Evolutionary conservation across 2,113 vertebrate species (phyloP).

Genomic region (Acanthochromis polyacanthus): DNA sequence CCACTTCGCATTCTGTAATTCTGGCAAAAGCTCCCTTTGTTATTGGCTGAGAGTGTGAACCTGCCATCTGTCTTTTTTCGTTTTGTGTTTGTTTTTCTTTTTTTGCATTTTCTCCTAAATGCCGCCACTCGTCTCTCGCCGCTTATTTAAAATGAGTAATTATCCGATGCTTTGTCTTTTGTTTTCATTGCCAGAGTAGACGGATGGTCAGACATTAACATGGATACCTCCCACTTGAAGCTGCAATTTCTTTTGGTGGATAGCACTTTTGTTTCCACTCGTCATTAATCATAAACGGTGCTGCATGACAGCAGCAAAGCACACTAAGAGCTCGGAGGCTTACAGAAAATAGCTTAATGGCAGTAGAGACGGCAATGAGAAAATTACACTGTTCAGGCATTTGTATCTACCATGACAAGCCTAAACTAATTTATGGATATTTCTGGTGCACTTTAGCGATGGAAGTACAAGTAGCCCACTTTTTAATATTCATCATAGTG

Average conservation of each 20-base stretch:
- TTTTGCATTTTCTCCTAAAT: constrained; percentile 17
- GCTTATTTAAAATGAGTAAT: constrained; percentile 38
- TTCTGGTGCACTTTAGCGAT: not conserved
- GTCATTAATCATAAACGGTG: constrained; percentile 34
- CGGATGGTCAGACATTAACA: constrained; percentile 14
- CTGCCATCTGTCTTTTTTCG: constrained; percentile 42
- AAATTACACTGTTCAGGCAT: not conserved
- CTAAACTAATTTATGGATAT: not conserved
- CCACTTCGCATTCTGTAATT: constrained; percentile 7
- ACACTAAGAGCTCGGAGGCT: constrained; percentile 34
- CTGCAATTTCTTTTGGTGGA: constrained; percentile 30
- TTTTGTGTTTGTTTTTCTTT: not conserved
- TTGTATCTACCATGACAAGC: not conserved
- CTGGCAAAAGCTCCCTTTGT: constrained; percentile 18
- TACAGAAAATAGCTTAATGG: constrained; percentile 34
- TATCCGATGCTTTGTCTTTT: constrained; percentile 7
- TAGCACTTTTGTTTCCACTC: constrained; percentile 24
- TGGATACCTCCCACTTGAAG: constrained; percentile 23
- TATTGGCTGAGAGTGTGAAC: constrained; percentile 26
- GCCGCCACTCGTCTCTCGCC: not conserved
- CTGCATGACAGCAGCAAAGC: constrained; percentile 5
- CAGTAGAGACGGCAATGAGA: not conserved
- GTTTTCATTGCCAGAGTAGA: constrained; percentile 2
- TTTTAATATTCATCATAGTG: not conserved
- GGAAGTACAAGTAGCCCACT: not conserved